A percentile compares a stretch with the other conserved stretches of the same genome.
Evolutionary conservation across 2,113 vertebrate species (phyloP).

Genomic region (Malaclemys terrapin): DNA sequence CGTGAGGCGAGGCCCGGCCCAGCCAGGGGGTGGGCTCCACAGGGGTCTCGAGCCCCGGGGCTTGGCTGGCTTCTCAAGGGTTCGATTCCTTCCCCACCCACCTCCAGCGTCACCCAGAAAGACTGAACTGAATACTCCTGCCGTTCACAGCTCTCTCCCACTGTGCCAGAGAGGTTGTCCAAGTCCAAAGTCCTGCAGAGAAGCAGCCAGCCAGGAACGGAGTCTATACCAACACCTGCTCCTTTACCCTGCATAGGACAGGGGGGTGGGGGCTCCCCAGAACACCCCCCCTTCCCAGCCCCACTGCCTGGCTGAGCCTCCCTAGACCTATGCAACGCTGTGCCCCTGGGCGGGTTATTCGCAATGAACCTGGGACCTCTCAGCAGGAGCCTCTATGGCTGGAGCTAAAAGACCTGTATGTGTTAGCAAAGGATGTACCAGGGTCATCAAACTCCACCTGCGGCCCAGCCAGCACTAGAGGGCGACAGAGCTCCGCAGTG

Average conservation of each 20-base stretch:
- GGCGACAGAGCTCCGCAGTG: background rate
- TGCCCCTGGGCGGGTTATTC: background rate
- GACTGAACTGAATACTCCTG: background rate
- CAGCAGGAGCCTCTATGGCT: background rate
- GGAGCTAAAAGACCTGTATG: background rate
- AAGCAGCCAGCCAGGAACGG: background rate
- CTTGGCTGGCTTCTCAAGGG: background rate
- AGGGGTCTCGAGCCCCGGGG: background rate
- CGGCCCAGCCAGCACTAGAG: background rate
- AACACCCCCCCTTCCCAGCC: background rate
- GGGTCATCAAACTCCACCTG: background rate
- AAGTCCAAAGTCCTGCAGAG: background rate
- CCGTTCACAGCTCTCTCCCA: background rate
- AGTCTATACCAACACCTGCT: background rate
- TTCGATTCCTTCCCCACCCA: background rate
- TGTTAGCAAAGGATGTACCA: background rate
- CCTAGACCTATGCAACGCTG: background rate
- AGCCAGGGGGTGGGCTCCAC: accelerated
- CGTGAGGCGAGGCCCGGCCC: background rate
- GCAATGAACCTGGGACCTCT: background rate
- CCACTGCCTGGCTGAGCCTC: background rate
- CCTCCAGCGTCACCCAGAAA: background rate
- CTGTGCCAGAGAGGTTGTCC: accelerated
- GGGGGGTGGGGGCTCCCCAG: background rate
- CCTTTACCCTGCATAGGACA: background rate